Base-by-base conservation (phyloP, 2,888 invertebrate species). In the Thera britannica region DNA sequence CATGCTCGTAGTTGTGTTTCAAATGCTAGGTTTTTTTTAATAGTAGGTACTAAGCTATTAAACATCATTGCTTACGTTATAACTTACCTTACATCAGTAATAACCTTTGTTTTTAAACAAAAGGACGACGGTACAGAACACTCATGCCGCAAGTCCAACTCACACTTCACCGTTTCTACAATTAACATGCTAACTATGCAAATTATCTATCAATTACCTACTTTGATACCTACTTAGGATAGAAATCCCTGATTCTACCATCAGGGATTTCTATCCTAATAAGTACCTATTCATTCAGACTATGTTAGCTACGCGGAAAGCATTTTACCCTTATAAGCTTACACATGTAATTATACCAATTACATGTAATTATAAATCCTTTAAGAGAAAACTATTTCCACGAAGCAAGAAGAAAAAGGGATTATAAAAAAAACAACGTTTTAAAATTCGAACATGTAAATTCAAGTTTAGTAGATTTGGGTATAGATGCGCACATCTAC, bases 181-280 rank as follows among this genome's bases (percentile, higher is more conserved):
- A 52, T 52, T 34, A 44, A 46, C 44, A 52, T 61, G 46, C 55
- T 46, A 52, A 41, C 38, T 46, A 57, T 41, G 44, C 51, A 38
- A 68, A 58, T 61, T n/a, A 49, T 23, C 54, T 55, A 36, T 65
- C 49, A 49, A 58, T 65, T 58, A 62, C 62, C 34, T 36, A 56
- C 65, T 56, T 69, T 65, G 62, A 62, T 62, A 51, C 51, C 9
- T 38, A n/a, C n/a, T n/a, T n/a, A n/a, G n/a, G n/a, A n/a, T n/a
- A n/a, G n/a, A n/a, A n/a, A n/a, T n/a, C n/a, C n/a, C n/a, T n/a
- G n/a, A n/a, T n/a, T n/a, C n/a, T n/a, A 56, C 41, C 57, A 51
- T 49, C 23, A 46, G 51, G 49, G 2, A 49, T 63, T 57, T 56
- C 6, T 46, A n/a, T 9, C 64, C 38, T 41, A 56, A 49, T 56